These are phyloP conservation scores for Fistularia commersonii DNA, from an alignment of 2,797 vertebrate species.

Conservation along the genomic window DNA sequence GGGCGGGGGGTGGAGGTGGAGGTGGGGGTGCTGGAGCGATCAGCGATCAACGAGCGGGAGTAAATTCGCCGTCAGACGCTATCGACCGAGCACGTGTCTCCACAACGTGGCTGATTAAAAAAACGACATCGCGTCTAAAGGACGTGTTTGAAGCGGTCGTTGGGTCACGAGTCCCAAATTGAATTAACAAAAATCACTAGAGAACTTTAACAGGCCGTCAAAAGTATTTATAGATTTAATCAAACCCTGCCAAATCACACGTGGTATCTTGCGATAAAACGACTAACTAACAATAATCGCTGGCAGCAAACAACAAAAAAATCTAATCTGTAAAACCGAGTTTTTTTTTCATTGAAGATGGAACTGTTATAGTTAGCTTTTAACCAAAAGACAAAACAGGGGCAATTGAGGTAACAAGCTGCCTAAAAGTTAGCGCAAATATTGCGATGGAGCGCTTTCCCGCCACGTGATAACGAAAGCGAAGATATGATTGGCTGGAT, in stretches of 20 bases:
- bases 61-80: too few species aligned
- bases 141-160: not conserved
- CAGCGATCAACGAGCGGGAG: too few species aligned
- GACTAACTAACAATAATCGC: not conserved
- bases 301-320: too few species aligned
- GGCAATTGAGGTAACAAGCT: not conserved
- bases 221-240: not conserved
- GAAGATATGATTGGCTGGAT: conserved; percentile 44
- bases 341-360: too few species aligned
- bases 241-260: conserved; percentile 9
- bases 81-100: conserved; percentile 40
- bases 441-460: not conserved
- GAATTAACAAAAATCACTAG: not conserved
- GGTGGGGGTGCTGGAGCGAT: too few species aligned
- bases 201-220: not conserved
- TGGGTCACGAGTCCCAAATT: not conserved
- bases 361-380: not conserved
- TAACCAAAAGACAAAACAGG: not conserved
- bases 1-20: too few species aligned
- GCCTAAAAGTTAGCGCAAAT: conserved; percentile 5
- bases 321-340: too few species aligned
- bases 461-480: conserved; percentile 46
- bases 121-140: conserved; percentile 7
- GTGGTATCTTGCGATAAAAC: conserved; percentile 3
- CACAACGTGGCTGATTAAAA: conserved; percentile 18